A percentile compares a stretch with the other conserved stretches of the same genome.
Evolutionary conservation across 2,113 vertebrate genomes (phyloP).

Genomic region (Dromaius novaehollandiae): DNA sequence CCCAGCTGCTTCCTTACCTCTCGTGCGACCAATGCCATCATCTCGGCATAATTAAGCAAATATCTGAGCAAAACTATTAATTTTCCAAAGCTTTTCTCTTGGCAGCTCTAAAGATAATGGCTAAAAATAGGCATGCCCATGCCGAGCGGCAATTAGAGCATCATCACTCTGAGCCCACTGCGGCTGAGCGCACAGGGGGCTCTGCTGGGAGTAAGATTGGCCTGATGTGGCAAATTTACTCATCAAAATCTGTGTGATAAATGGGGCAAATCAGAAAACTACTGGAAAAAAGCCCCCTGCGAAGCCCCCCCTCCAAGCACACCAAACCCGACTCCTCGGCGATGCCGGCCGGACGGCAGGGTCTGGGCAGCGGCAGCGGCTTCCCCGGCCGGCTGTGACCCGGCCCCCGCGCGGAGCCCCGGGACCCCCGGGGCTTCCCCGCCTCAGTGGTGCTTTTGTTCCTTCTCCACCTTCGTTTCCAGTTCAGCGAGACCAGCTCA

Average conservation of each 20-base stretch:
- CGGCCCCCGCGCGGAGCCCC: too few species aligned
- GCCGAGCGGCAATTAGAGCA: not conserved
- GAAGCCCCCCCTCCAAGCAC: not conserved
- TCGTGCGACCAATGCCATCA: not conserved
- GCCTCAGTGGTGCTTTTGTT: fast-evolving
- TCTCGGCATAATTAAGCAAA: not conserved
- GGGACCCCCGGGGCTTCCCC: not conserved
- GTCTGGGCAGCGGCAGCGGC: too few species aligned
- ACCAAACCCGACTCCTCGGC: fast-evolving
- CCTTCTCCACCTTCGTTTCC: not conserved
- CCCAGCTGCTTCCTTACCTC: not conserved
- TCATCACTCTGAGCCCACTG: not conserved
- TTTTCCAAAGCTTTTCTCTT: conserved; percentile 19
- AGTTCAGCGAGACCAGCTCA: not conserved
- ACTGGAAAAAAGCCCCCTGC: not conserved
- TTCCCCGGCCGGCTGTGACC: too few species aligned
- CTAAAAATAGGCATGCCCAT: conserved; percentile 23
- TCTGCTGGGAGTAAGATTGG: not conserved
- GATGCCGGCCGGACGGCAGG: too few species aligned
- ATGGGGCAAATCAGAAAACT: not conserved
- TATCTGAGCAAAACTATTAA: not conserved
- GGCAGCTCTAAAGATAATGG: not conserved
- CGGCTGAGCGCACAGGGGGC: not conserved
- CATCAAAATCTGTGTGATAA: not conserved
- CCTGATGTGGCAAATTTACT: not conserved